These are phyloP conservation scores for Zaprionus camerounensis DNA, from an alignment of 1,140 invertebrate genomes.

Conservation along the genomic window DNA sequence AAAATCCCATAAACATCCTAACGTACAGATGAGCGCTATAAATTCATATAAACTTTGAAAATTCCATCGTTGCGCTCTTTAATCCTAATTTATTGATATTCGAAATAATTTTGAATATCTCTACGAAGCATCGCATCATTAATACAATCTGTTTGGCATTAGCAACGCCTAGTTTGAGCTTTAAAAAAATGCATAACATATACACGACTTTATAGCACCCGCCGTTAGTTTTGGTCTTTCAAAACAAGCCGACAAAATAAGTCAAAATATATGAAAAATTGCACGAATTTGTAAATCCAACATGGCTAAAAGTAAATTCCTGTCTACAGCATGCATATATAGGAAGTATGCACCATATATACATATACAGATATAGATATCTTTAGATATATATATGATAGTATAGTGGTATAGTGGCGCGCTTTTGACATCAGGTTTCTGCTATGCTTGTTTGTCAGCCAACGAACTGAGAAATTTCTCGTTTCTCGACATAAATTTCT, in stretches of 20 bases:
- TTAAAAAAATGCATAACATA: background rate
- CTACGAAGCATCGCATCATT: constrained; percentile 53
- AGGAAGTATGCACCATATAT: background rate
- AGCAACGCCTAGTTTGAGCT: constrained; percentile 50
- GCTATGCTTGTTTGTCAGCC: constrained; percentile 61
- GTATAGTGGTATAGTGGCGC: constrained; percentile 39
- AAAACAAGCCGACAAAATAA: constrained; percentile 6
- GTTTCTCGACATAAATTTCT: constrained; percentile 36
- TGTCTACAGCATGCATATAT: constrained; percentile 17
- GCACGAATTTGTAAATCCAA: constrained; percentile 65
- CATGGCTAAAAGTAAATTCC: constrained; percentile 53
- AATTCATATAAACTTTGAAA: background rate
- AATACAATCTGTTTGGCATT: constrained; percentile 54
- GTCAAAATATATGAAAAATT: constrained; percentile 60
- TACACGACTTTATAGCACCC: background rate
- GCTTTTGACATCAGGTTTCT: constrained; percentile 68
- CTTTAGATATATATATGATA: background rate
- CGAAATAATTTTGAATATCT: constrained; percentile 7
- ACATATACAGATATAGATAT: background rate
- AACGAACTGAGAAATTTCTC: constrained; percentile 34
- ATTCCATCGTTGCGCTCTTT: background rate
- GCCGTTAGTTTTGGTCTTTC: background rate
- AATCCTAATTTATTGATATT: constrained; percentile 3
- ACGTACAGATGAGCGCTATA: background rate
- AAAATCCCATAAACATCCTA: background rate